Evolutionary conservation across 2,797 vertebrate species (phyloP).

Genomic region (Triplophysa bombifrons): DNA sequence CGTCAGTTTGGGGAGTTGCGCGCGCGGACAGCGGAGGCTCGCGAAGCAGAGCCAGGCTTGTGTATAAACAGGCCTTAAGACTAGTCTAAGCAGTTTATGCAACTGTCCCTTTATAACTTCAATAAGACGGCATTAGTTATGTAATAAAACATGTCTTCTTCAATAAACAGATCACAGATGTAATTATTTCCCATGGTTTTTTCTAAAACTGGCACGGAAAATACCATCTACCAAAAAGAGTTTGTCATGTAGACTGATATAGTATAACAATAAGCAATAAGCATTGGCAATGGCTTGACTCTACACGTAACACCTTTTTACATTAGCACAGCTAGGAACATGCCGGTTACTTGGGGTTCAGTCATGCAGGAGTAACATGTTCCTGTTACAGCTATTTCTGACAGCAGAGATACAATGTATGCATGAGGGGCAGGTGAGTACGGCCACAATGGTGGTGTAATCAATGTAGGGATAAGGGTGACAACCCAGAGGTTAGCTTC

Average conservation of each 20-base stretch:
- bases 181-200: conserved; percentile 17
- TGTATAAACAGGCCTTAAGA: too few species aligned
- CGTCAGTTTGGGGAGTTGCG: too few species aligned
- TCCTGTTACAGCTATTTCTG: conserved; percentile 28
- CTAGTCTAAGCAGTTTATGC: too few species aligned
- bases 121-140: not conserved
- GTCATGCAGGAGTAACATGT: conserved; percentile 22
- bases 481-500: conserved; percentile 57
- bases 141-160: not conserved
- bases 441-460: conserved; percentile 47
- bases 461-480: conserved; percentile 58
- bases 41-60: too few species aligned
- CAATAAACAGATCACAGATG: conserved; percentile 2
- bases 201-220: conserved; percentile 38
- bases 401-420: conserved; percentile 29
- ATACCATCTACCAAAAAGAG: conserved; percentile 18
- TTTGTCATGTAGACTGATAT: conserved; percentile 14
- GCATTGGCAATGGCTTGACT: conserved; percentile 1
- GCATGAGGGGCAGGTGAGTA: conserved; percentile 39
- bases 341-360: not conserved
- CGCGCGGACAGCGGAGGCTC: too few species aligned
- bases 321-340: not conserved
- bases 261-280: not conserved
- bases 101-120: too few species aligned
- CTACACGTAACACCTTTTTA: conserved; percentile 11